phyloP scores from a whole-genome alignment of 2,888 invertebrate genomes.

The Sinopyrophorus schimmeli region DNA sequence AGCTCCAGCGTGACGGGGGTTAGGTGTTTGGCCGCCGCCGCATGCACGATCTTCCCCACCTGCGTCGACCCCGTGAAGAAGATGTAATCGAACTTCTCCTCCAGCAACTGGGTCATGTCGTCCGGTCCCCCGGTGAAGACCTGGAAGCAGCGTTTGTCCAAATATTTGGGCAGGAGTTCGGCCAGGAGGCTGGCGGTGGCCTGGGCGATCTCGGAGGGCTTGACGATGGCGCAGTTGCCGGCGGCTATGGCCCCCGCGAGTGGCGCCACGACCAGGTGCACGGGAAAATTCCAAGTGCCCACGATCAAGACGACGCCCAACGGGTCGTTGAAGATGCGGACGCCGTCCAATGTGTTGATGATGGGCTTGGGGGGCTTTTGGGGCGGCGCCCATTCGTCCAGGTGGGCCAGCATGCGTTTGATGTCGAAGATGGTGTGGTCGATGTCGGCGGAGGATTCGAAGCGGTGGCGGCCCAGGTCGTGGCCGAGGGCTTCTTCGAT shows the following conservation, averaged over 20 bases:
- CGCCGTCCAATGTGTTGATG: too few species aligned
- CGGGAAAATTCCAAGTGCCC: constrained; percentile 97
- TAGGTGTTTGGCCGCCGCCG: constrained; percentile 86
- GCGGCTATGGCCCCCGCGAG: constrained; percentile 87
- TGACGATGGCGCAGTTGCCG: constrained; percentile 90
- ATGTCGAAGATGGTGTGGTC: too few species aligned
- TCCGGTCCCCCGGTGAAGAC: constrained; percentile 81
- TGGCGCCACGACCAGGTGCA: constrained; percentile 80
- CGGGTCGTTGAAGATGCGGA: constrained; percentile 82
- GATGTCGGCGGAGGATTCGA: too few species aligned
- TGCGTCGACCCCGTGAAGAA: constrained; percentile 90
- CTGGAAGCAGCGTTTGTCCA: constrained; percentile 86
- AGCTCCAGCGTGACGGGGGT: constrained; percentile 94
- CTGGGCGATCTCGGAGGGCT: constrained; percentile 88
- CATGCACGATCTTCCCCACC: constrained; percentile 86
- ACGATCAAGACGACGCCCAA: constrained; percentile 88
- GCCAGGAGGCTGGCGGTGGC: constrained; percentile 74
- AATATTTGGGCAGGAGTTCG: constrained; percentile 80
- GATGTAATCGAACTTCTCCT: constrained; percentile 92
- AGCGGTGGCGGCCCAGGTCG: too few species aligned
- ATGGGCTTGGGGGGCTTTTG: too few species aligned
- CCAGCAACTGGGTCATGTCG: constrained; percentile 84
- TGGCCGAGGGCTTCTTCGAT: too few species aligned
- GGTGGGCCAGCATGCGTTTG: too few species aligned
- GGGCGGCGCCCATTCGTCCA: too few species aligned